phyloP scores from a whole-genome alignment of 2,113 vertebrate genomes.

The Tursiops truncatus region DNA sequence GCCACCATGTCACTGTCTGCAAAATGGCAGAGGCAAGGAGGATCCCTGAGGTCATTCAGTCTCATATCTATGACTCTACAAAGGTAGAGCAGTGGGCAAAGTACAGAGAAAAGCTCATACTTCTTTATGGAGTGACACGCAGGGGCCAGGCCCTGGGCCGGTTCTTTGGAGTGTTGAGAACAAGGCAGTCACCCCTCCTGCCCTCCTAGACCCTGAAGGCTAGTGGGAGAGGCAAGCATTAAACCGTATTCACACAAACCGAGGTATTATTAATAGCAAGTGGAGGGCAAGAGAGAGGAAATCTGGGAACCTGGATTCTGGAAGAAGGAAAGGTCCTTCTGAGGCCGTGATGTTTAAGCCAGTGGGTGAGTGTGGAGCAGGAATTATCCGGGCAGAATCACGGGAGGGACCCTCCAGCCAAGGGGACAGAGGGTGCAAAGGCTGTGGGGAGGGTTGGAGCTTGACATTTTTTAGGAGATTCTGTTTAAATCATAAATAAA shows the following conservation, averaged over 20 bases:
- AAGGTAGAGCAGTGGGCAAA: background rate
- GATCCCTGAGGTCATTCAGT: background rate
- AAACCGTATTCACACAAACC: background rate
- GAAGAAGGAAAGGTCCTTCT: background rate
- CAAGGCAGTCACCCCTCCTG: background rate
- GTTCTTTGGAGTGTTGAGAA: too few relatives aligned
- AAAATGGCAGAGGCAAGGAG: background rate
- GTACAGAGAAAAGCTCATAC: background rate
- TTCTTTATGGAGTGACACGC: background rate
- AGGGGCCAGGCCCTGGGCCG: accelerated
- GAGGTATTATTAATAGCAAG: accelerated
- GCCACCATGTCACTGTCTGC: background rate
- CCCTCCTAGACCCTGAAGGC: background rate
- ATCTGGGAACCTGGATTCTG: background rate
- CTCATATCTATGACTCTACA: background rate
- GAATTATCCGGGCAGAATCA: too few relatives aligned
- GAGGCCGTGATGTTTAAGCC: background rate
- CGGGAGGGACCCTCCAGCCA: accelerated
- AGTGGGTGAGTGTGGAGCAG: accelerated
- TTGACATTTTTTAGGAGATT: background rate
- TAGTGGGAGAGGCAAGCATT: too few relatives aligned
- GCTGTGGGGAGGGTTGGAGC: background rate
- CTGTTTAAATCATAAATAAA: background rate
- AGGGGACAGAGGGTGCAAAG: too few relatives aligned
- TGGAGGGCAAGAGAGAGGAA: background rate